Percentiles rank a stretch among this genome's conserved stretches.
Evolutionary conservation across 2,797 vertebrate genomes (phyloP).

Genomic region (Octomys mimax): DNA sequence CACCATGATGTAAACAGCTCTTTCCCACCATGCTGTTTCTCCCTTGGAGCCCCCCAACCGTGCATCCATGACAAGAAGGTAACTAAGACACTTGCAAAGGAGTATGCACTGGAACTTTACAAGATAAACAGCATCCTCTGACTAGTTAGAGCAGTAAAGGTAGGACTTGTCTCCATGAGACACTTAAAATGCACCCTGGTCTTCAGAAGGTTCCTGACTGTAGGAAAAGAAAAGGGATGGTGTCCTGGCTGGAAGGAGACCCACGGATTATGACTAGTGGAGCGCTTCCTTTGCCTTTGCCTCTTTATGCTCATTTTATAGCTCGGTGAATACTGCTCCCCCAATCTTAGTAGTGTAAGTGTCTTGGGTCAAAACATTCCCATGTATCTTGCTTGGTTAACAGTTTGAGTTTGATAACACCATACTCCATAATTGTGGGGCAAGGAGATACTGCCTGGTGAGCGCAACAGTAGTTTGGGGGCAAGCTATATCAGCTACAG

Average conservation of each 20-base stretch:
- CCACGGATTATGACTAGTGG: neutral
- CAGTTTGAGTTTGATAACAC: conserved; percentile 52
- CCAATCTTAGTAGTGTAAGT: conserved; percentile 33
- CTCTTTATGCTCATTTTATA: conserved; percentile 24
- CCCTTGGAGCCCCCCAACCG: neutral
- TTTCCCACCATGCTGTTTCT: neutral
- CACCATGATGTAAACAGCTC: neutral
- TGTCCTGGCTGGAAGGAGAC: neutral
- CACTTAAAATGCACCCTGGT: neutral
- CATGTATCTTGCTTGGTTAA: conserved; percentile 45
- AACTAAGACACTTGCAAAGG: neutral
- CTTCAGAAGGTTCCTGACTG: neutral
- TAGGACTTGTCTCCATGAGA: neutral
- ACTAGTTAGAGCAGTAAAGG: neutral
- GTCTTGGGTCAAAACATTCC: conserved; percentile 29
- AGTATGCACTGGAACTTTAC: neutral
- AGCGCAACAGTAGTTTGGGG: neutral
- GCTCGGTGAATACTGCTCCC: neutral
- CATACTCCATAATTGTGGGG: neutral
- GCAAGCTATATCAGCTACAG: conserved; percentile 39
- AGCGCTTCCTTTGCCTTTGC: neutral
- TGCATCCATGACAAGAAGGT: neutral
- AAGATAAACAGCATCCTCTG: neutral
- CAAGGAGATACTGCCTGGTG: neutral
- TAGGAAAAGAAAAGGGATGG: neutral